Percentiles rank a stretch among this genome's conserved stretches.
Conservation (phyloP, 2,888 invertebrate species). For the Drosophila nr. perissopoda region DNA sequence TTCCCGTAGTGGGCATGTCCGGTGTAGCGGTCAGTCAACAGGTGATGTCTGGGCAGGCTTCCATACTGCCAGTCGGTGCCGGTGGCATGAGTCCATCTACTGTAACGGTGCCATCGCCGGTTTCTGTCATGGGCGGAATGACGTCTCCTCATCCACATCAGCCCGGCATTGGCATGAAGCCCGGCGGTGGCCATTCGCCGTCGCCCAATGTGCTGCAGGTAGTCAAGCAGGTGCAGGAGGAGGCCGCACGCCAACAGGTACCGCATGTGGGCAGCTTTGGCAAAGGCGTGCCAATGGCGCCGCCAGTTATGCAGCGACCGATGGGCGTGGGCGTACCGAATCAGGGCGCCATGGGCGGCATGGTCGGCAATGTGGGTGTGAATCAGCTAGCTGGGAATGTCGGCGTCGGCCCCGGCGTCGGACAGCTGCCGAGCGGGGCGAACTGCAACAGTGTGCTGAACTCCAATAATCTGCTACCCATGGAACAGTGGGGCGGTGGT, state of each 20-base stretch:
- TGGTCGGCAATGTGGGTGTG: slow-evolving; percentile 62
- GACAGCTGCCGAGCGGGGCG: slow-evolving; percentile 49
- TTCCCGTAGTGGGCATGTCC: slow-evolving; percentile 85
- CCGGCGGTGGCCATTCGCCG: slow-evolving; percentile 89
- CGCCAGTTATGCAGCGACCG: slow-evolving; percentile 86
- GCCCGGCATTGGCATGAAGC: slow-evolving; percentile 88
- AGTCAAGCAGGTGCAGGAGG: slow-evolving; percentile 94
- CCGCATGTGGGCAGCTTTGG: slow-evolving; percentile 91
- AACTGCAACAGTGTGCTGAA: slow-evolving; percentile 79
- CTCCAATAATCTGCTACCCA: slow-evolving; percentile 86
- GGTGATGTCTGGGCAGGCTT: slow-evolving; percentile 80
- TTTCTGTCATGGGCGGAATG: slow-evolving; percentile 85
- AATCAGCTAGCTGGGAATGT: slow-evolving; percentile 62
- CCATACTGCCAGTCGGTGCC: slow-evolving; percentile 81
- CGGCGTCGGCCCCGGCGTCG: slow-evolving; percentile 60
- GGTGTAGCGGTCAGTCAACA: slow-evolving; percentile 82
- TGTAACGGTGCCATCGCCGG: slow-evolving; percentile 86
- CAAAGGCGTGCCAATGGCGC: slow-evolving; percentile 86
- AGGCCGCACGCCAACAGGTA: slow-evolving; percentile 94
- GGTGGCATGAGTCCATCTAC: slow-evolving; percentile 86
- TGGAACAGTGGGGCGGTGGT: slow-evolving; percentile 86
- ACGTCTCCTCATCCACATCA: slow-evolving; percentile 87
- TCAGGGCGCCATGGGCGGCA: slow-evolving; percentile 78
- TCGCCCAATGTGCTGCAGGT: slow-evolving; percentile 94
- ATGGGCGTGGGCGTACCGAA: slow-evolving; percentile 80